Percentiles rank a stretch among this genome's conserved stretches.
Evolutionary conservation across 1,140 invertebrate species (phyloP).

Genomic region (Heliconius nattereri): DNA sequence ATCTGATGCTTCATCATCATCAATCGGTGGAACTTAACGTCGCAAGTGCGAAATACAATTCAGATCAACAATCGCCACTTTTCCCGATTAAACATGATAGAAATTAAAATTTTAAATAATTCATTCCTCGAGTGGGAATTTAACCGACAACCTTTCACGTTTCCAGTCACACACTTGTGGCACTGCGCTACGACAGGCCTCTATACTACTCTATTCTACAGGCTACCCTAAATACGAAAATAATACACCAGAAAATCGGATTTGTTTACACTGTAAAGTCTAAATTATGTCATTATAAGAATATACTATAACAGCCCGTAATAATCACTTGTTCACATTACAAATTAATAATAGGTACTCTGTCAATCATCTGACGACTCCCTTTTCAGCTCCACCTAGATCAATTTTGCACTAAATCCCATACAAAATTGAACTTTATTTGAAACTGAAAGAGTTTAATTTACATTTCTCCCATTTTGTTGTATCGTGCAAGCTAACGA

Average conservation of each 20-base stretch:
- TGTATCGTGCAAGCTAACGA: constrained; percentile 59
- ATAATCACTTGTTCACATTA: constrained; percentile 69
- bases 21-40: no score
- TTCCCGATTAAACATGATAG: no score
- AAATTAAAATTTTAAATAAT: no score
- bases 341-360: constrained; percentile 73
- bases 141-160: no score
- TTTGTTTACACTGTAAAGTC: constrained; percentile 28
- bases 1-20: no score
- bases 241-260: constrained; percentile 38
- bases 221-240: not conserved
- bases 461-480: not conserved
- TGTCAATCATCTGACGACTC: constrained; percentile 69
- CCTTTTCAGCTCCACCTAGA: constrained; percentile 51
- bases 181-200: no score
- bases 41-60: no score
- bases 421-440: not conserved
- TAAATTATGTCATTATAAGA: constrained; percentile 44
- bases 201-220: no score
- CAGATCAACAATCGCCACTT: no score
- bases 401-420: not conserved
- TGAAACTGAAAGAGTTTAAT: not conserved
- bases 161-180: no score
- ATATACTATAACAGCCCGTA: constrained; percentile 57
- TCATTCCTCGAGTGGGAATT: no score